Evolutionary conservation across 2,113 vertebrate genomes (phyloP).

Genomic region (Rhabdornis inornatus): DNA sequence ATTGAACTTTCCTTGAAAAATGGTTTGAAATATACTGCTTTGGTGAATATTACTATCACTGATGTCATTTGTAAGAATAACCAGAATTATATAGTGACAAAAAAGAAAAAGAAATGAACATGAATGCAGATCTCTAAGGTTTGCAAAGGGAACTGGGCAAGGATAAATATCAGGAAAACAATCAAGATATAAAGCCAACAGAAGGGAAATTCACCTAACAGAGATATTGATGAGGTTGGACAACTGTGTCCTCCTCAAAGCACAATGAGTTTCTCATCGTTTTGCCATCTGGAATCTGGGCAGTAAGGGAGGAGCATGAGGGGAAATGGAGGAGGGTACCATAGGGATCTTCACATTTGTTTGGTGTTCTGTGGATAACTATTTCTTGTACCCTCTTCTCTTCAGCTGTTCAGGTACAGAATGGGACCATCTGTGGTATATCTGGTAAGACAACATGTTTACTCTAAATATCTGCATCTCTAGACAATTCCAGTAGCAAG

Average conservation of each 20-base stretch:
- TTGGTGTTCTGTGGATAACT: background rate
- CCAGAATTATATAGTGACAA: background rate
- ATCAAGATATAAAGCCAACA: background rate
- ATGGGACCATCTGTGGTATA: constrained; percentile 79
- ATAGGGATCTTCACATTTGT: background rate
- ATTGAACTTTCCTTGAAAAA: background rate
- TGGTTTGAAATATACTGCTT: background rate
- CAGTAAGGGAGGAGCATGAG: background rate
- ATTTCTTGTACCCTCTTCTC: background rate
- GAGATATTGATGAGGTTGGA: background rate
- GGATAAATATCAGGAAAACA: background rate
- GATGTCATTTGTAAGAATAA: background rate
- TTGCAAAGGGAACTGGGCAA: background rate
- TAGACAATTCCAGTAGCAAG: background rate
- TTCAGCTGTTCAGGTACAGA: constrained; percentile 69
- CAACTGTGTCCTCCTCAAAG: background rate
- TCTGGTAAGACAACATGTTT: constrained; percentile 71
- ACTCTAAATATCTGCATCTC: background rate
- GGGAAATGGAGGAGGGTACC: background rate
- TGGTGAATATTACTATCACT: background rate
- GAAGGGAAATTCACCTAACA: background rate
- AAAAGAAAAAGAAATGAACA: background rate
- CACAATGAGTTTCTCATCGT: background rate
- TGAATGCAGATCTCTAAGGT: background rate
- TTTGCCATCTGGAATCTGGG: background rate